Evolutionary conservation across 2,113 vertebrate genomes (phyloP), one percentile per base, ranked within the genome.

Genomic region (Percina caprodes): DNA sequence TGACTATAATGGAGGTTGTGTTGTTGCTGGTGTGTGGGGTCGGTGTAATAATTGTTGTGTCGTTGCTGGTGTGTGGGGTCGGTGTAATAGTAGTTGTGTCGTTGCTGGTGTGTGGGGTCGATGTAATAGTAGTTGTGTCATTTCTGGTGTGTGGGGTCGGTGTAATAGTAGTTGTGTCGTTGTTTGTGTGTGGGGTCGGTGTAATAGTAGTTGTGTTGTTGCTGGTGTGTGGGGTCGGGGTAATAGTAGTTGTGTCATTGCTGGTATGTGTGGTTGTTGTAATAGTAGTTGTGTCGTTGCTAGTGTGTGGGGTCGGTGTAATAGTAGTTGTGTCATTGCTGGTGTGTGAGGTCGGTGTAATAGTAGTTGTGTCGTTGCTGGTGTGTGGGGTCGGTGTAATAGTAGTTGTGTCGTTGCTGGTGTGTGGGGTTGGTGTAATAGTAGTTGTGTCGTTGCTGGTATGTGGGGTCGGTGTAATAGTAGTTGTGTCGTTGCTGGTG

Each of bases 61-160:
- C 0, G 9, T 48, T 74, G 46, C 0, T 48, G 33, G 33, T 33
- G 33, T 33, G 33, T 0, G 39, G n/a, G 0, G 33, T 46, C 0
- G 21, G 15, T 0, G n/a, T 9, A 21, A 0, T 23, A 0, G 26
- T 5, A 24, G 23, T 46, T 18, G 62, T 35, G 55, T 0, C 0
- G 0, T n/a, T 51, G 15, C 5, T n/a, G 33, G 33, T 33, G 33
- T 33, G 33, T 52, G 69, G 61, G 6, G 26, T 60, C 5, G 12
- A n/a, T 2, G 54, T n/a, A 0, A 0, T 16, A 1, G 12, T n/a
- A 14, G 69, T 71, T 39, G 65, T 30, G 16, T 13, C 0, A 4
- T 19, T 42, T 59, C 8, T n/a, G 33, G 33, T 33, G 33, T 6
- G 33, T 49, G 15, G 24, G n/a, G 26, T 56, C 2, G 6, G 9